These are phyloP conservation scores for Coelopa pilipes DNA, from an alignment of 2,888 invertebrate genomes.

Conservation along the genomic window DNA sequence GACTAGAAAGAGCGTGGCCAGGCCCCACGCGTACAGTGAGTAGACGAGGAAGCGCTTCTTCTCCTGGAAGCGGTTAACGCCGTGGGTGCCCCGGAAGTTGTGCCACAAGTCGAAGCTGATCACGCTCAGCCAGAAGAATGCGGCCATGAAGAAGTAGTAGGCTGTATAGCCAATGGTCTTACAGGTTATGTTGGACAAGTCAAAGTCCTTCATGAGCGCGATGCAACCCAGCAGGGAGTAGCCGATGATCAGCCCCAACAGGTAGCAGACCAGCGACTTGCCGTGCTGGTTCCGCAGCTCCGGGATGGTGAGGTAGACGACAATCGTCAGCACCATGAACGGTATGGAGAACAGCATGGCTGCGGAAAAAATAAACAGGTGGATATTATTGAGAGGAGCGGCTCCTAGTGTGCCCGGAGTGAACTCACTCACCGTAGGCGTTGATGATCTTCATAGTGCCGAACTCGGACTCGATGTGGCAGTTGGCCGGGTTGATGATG, in stretches of 20 bases:
- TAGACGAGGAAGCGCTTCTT: slow-evolving; percentile 63
- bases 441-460: slow-evolving; percentile 57
- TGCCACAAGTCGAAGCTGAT: slow-evolving; percentile 90
- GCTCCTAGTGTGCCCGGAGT: too few species aligned
- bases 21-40: slow-evolving; percentile 64
- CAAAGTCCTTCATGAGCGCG: slow-evolving; percentile 45
- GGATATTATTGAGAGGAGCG: too few species aligned
- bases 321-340: slow-evolving; percentile 77
- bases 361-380: slow-evolving; percentile 52
- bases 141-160: slow-evolving; percentile 81
- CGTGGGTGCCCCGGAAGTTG: slow-evolving; percentile 64
- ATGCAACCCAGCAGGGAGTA: slow-evolving; percentile 70
- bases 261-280: slow-evolving; percentile 81
- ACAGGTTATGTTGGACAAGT: slow-evolving; percentile 48
- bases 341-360: slow-evolving; percentile 80
- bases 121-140: slow-evolving; percentile 88
- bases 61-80: slow-evolving; percentile 57
- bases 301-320: slow-evolving; percentile 78
- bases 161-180: slow-evolving; percentile 72
- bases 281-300: slow-evolving; percentile 81
- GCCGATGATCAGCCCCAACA: slow-evolving; percentile 73
- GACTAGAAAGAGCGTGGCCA: slow-evolving; percentile 53
- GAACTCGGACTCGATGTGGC: slow-evolving; percentile 48
- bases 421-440: slow-evolving; percentile 54
- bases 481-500: slow-evolving; percentile 59